Evolutionary conservation across 2,797 vertebrate genomes (phyloP).

Genomic region (Cuculus canorus): DNA sequence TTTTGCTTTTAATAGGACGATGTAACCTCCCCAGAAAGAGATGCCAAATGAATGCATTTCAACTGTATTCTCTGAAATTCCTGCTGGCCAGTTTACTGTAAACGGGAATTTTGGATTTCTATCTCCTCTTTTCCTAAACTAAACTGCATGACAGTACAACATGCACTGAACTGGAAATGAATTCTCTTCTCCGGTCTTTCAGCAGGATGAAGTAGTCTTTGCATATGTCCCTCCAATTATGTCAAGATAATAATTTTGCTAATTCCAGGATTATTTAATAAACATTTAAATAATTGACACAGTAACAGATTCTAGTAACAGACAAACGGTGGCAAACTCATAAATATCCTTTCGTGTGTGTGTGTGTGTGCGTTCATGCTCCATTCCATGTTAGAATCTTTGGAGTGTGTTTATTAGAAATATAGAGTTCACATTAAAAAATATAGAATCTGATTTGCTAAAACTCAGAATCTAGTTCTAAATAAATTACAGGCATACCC

Average conservation of each 20-base stretch:
- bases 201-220: background rate
- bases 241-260: background rate
- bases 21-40: background rate
- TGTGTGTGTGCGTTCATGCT: background rate
- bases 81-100: background rate
- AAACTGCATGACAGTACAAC: background rate
- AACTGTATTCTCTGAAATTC: background rate
- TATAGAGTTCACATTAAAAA: conserved; percentile 33
- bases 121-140: background rate
- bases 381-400: conserved; percentile 15
- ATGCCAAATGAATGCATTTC: background rate
- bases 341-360: background rate
- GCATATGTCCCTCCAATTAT: background rate
- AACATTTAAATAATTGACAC: background rate
- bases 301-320: background rate
- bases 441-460: conserved; percentile 32
- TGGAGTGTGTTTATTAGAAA: background rate
- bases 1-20: background rate
- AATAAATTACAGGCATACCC: background rate
- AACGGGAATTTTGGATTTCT: background rate
- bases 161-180: background rate
- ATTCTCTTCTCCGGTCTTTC: background rate
- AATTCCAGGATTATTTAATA: background rate
- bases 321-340: background rate
- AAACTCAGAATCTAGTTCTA: conserved; percentile 42